Conservation (phyloP, 2,888 invertebrate species). For the Diloba caeruleocephala region DNA sequence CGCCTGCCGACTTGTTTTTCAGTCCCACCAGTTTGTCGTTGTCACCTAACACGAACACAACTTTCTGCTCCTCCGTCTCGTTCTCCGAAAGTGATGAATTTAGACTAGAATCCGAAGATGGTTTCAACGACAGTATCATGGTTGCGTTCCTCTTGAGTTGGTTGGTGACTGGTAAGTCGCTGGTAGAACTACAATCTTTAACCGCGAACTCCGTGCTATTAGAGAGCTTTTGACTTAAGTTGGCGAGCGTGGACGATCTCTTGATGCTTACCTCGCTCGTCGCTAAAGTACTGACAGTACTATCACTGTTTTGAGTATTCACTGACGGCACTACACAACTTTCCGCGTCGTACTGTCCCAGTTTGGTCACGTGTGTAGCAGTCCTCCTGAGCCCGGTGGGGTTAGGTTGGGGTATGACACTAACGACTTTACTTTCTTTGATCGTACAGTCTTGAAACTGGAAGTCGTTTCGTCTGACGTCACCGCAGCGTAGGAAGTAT, state of each 20-base stretch:
- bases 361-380: slow-evolving; percentile 54
- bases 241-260: slow-evolving; percentile 75
- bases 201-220: slow-evolving; percentile 63
- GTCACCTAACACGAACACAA: slow-evolving; percentile 92
- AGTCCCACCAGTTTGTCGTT: slow-evolving; percentile 91
- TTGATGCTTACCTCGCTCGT: slow-evolving; percentile 74
- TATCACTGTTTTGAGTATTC: slow-evolving; percentile 74
- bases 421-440: slow-evolving; percentile 75
- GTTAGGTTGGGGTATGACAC: slow-evolving; percentile 51
- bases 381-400: slow-evolving; percentile 56
- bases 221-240: slow-evolving; percentile 80
- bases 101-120: slow-evolving; percentile 77
- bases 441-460: slow-evolving; percentile 70
- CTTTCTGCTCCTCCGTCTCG: slow-evolving; percentile 79
- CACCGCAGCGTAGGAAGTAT: slow-evolving; percentile 96
- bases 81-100: slow-evolving; percentile 72
- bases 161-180: slow-evolving; percentile 61
- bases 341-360: slow-evolving; percentile 52
- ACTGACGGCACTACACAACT: slow-evolving; percentile 64
- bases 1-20: slow-evolving; percentile 86
- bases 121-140: slow-evolving; percentile 69
- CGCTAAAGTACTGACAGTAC: slow-evolving; percentile 73
- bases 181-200: slow-evolving; percentile 57
- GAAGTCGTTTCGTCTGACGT: slow-evolving; percentile 89
- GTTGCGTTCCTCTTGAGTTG: slow-evolving; percentile 74